Conservation (phyloP, 2,113 vertebrate species). For the Gulo gulo region DNA sequence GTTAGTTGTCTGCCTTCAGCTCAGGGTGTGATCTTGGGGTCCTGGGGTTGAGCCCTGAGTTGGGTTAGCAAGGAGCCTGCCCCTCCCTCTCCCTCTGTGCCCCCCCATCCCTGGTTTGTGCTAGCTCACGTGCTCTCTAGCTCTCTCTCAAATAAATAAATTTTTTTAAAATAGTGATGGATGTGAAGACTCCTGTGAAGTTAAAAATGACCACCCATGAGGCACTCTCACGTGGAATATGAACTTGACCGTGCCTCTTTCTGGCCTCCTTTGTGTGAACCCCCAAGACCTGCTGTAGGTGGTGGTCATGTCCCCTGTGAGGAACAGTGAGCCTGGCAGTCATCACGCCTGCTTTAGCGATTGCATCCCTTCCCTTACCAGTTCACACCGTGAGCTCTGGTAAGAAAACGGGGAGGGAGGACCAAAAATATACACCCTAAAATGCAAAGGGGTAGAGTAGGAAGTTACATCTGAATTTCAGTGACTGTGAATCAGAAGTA, state of each 20-base stretch:
- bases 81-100: background rate
- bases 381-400: background rate
- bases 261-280: background rate
- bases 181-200: background rate
- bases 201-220: background rate
- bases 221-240: background rate
- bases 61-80: background rate
- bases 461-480: background rate
- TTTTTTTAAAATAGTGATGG: background rate
- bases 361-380: background rate
- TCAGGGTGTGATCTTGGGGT: too few relatives aligned
- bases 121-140: background rate
- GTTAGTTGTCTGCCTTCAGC: too few relatives aligned
- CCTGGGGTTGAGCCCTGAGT: background rate
- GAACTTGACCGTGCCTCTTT: background rate
- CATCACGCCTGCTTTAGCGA: background rate
- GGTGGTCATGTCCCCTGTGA: background rate
- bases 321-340: background rate
- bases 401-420: too few relatives aligned
- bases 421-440: background rate
- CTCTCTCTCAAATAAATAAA: background rate
- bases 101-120: background rate
- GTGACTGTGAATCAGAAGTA: background rate
- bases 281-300: background rate
- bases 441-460: background rate